These are phyloP conservation scores for Coenonympha glycerion DNA, from an alignment of 2,888 invertebrate genomes.

Conservation along the genomic window DNA sequence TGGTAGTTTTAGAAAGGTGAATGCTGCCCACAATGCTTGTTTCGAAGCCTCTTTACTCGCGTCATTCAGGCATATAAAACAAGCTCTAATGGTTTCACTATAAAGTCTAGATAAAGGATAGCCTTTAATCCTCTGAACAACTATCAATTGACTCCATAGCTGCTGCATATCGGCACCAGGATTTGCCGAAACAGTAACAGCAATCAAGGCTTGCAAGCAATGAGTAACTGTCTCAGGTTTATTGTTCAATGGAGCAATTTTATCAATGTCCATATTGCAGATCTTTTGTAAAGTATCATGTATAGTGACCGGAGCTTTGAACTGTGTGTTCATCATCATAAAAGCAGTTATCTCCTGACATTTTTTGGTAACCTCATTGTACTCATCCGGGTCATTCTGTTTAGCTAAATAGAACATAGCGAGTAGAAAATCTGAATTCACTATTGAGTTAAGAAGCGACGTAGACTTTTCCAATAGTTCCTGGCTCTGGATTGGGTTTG, in stretches of 20 bases:
- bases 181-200: constrained; percentile 88
- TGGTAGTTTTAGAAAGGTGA: constrained; percentile 93
- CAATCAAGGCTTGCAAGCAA: constrained; percentile 86
- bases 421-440: constrained; percentile 83
- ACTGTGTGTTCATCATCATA: constrained; percentile 75
- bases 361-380: constrained; percentile 81
- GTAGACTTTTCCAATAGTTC: constrained; percentile 83
- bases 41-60: constrained; percentile 85
- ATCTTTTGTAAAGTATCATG: constrained; percentile 78
- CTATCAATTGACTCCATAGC: constrained; percentile 86
- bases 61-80: constrained; percentile 92
- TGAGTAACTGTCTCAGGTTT: constrained; percentile 81
- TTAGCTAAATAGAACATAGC: constrained; percentile 89
- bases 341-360: constrained; percentile 82
- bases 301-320: constrained; percentile 74
- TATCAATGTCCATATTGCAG: constrained; percentile 78
- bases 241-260: constrained; percentile 72
- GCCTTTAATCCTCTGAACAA: constrained; percentile 90
- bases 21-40: constrained; percentile 95
- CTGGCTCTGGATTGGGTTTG: constrained; percentile 70
- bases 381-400: constrained; percentile 84
- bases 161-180: constrained; percentile 89
- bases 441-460: constrained; percentile 79
- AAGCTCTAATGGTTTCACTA: constrained; percentile 91
- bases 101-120: constrained; percentile 87